These are phyloP conservation scores for Cyprinodon brontotheroides DNA, from an alignment of 2,113 vertebrate species.

Conservation along the genomic window DNA sequence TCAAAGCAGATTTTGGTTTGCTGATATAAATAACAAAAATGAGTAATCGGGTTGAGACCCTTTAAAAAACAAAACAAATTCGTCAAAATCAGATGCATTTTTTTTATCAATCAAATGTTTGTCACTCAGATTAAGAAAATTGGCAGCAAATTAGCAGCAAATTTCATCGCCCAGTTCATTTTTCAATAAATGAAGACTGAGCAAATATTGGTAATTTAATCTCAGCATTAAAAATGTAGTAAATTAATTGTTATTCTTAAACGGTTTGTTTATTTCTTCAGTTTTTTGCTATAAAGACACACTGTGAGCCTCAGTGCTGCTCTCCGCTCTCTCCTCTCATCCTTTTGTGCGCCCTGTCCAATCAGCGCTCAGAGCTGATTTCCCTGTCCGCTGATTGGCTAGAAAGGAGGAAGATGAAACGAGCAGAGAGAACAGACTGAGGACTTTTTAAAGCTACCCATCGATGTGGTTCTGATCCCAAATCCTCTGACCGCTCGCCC, in stretches of 20 bases:
- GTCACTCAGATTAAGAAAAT: too few relatives aligned
- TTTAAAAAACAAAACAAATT: not conserved
- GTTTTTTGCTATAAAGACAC: conserved; percentile 3
- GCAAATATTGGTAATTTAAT: too few relatives aligned
- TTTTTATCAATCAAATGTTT: too few relatives aligned
- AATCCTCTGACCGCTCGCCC: not conserved
- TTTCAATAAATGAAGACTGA: too few relatives aligned
- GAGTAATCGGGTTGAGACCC: not conserved
- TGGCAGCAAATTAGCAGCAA: too few relatives aligned
- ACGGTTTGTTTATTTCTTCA: too few relatives aligned
- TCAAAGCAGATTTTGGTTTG: too few relatives aligned
- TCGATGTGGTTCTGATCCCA: conserved; percentile 11
- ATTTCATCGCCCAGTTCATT: too few relatives aligned
- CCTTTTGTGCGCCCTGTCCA: conserved; percentile 68
- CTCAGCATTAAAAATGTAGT: too few relatives aligned
- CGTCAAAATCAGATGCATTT: too few relatives aligned
- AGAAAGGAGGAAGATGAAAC: conserved; percentile 66
- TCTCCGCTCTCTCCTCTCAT: conserved; percentile 58
- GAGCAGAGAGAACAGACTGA: conserved; percentile 40
- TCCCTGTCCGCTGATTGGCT: conserved; percentile 54
- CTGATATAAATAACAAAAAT: too few relatives aligned
- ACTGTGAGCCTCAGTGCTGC: conserved; percentile 15
- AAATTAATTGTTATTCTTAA: too few relatives aligned
- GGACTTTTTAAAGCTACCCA: conserved; percentile 29
- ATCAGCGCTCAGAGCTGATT: conserved; percentile 44